Evolutionary conservation across 2,888 invertebrate species (phyloP).

Genomic region (Gandaritis pyraliata): DNA sequence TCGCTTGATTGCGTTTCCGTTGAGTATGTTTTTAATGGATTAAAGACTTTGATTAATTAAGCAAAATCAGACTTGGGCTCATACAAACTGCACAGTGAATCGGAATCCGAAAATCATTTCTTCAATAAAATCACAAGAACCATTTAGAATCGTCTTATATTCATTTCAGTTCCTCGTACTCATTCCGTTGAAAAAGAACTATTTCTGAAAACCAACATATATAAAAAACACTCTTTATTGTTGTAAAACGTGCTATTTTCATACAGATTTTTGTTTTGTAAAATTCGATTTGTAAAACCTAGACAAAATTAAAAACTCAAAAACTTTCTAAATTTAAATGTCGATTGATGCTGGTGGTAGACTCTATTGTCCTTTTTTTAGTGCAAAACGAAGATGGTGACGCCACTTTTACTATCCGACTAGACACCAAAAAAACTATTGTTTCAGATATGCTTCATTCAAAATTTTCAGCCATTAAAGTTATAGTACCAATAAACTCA

Average conservation of each 20-base stretch:
- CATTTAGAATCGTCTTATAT: too few species aligned
- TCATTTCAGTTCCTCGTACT: too few species aligned
- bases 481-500: conserved; percentile 66
- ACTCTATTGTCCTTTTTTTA: conserved; percentile 38
- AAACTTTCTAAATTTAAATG: background rate
- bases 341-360: background rate
- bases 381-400: conserved; percentile 50
- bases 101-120: too few species aligned
- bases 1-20: conserved; percentile 33
- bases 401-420: conserved; percentile 55
- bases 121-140: too few species aligned
- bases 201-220: too few species aligned
- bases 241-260: too few species aligned
- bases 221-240: too few species aligned
- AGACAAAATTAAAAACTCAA: too few species aligned
- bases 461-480: conserved; percentile 59
- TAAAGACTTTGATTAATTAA: conserved; percentile 9
- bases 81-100: too few species aligned
- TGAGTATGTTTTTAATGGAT: conserved; percentile 18
- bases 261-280: too few species aligned
- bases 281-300: too few species aligned
- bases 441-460: conserved; percentile 64
- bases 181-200: too few species aligned
- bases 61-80: background rate
- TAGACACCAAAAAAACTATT: conserved; percentile 49